Evolutionary conservation across 1,140 invertebrate species (phyloP).

Genomic region (Spodoptera frugiperda): DNA sequence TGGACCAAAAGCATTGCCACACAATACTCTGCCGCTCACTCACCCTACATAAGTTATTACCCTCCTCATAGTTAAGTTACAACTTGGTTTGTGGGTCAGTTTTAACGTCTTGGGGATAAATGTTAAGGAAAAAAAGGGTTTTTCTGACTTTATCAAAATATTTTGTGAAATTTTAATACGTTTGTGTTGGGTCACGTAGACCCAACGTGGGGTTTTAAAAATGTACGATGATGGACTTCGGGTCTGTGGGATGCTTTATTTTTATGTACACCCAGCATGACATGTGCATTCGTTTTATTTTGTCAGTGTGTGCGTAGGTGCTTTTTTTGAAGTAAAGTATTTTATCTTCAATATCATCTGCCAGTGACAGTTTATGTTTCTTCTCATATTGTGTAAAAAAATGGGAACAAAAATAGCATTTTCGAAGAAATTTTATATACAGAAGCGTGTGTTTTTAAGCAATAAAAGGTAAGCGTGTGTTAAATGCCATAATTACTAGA

Average conservation of each 20-base stretch:
- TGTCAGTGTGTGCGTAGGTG: not conserved
- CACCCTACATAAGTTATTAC: constrained; percentile 74
- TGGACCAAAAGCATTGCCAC: constrained; percentile 39
- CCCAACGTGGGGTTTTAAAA: constrained; percentile 4
- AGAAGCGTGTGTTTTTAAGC: too few species aligned
- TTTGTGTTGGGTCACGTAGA: constrained; percentile 28
- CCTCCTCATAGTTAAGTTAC: constrained; percentile 70
- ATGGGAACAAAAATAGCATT: too few species aligned
- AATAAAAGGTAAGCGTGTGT: too few species aligned
- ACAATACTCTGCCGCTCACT: constrained; percentile 62
- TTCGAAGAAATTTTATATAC: too few species aligned
- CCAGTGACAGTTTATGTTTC: too few species aligned
- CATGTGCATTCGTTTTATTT: constrained; percentile 5
- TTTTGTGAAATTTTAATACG: constrained; percentile 45
- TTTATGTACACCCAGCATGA: not conserved
- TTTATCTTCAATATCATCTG: not conserved
- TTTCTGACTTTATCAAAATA: constrained; percentile 32
- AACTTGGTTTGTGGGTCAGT: constrained; percentile 70
- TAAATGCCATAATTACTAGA: too few species aligned
- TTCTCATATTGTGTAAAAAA: too few species aligned
- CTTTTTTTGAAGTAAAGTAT: not conserved
- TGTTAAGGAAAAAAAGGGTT: constrained; percentile 62
- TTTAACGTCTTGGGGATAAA: constrained; percentile 71
- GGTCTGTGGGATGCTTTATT: not conserved
- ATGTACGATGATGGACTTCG: constrained; percentile 10